These are phyloP conservation scores for Gryllus longicercus DNA, from an alignment of 2,888 invertebrate species.

Conservation along the genomic window DNA sequence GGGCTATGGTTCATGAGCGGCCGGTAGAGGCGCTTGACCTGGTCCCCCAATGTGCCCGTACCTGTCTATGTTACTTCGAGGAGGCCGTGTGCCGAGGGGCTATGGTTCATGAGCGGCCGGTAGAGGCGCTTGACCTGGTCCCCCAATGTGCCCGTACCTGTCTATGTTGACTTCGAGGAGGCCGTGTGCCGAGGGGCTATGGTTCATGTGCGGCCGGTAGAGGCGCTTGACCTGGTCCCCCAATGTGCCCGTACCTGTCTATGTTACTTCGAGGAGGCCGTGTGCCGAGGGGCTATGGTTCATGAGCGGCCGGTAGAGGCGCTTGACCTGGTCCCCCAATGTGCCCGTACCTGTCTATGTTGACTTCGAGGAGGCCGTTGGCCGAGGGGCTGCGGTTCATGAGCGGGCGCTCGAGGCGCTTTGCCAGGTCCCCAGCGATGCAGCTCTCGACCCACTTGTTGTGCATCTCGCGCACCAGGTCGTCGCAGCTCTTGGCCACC, in stretches of 20 bases:
- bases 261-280: constrained; percentile 76
- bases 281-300: constrained; percentile 59
- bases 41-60: constrained; percentile 43
- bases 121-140: constrained; percentile 51
- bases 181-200: constrained; percentile 60
- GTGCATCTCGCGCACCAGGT: constrained; percentile 54
- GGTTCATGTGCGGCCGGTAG: constrained; percentile 59
- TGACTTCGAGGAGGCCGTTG: constrained; percentile 68
- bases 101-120: constrained; percentile 69
- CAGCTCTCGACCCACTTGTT: constrained; percentile 55
- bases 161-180: constrained; percentile 78
- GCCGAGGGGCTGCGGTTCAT: constrained; percentile 65
- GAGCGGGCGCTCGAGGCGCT: constrained; percentile 65
- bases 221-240: constrained; percentile 49
- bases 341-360: constrained; percentile 66
- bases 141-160: constrained; percentile 46
- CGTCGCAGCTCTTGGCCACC: constrained; percentile 58
- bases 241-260: constrained; percentile 57
- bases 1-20: constrained; percentile 68
- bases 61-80: constrained; percentile 80
- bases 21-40: too few relatives aligned
- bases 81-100: constrained; percentile 58
- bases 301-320: constrained; percentile 55
- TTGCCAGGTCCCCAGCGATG: constrained; percentile 58
- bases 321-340: too few relatives aligned